These are phyloP conservation scores for Lingula anatina DNA, from an alignment of 2,888 invertebrate genomes.

Conservation along the genomic window DNA sequence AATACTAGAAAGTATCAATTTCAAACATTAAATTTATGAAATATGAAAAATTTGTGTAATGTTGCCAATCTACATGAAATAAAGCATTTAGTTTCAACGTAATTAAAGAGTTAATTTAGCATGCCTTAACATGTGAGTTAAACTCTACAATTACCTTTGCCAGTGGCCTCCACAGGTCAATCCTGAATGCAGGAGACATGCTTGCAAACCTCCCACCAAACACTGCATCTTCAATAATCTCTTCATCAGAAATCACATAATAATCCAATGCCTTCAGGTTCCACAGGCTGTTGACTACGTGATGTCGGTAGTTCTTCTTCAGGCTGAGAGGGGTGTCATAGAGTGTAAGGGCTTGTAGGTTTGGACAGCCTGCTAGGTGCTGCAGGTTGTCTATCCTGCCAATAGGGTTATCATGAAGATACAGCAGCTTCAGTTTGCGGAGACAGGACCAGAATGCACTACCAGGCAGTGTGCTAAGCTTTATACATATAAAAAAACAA, in stretches of 20 bases:
- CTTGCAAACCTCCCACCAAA: constrained; percentile 35
- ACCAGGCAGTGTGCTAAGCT: constrained; percentile 42
- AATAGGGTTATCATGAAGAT: constrained; percentile 51
- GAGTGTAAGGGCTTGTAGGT: constrained; percentile 36
- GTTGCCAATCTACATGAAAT: too few relatives aligned
- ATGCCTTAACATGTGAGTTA: too few relatives aligned
- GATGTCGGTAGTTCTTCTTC: constrained; percentile 48
- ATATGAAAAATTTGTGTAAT: too few relatives aligned
- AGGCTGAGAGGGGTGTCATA: constrained; percentile 49
- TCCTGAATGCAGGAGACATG: constrained; percentile 22
- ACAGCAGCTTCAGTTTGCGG: constrained; percentile 32
- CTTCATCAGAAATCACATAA: constrained; percentile 49
- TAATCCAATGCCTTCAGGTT: constrained; percentile 46
- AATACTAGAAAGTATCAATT: too few relatives aligned
- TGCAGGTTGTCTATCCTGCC: constrained; percentile 44
- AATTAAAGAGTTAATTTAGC: too few relatives aligned
- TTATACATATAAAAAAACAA: constrained; percentile 6
- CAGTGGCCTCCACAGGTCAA: constrained; percentile 11
- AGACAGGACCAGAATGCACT: constrained; percentile 42
- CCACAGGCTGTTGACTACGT: constrained; percentile 49
- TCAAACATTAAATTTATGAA: too few relatives aligned
- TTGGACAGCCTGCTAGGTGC: constrained; percentile 32
- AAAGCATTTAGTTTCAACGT: too few relatives aligned
- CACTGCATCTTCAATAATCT: constrained; percentile 50
- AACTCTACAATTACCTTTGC: too few relatives aligned